Evolutionary conservation across 2,113 vertebrate genomes (phyloP).

Genomic region (Ceuthmochares aereus): DNA sequence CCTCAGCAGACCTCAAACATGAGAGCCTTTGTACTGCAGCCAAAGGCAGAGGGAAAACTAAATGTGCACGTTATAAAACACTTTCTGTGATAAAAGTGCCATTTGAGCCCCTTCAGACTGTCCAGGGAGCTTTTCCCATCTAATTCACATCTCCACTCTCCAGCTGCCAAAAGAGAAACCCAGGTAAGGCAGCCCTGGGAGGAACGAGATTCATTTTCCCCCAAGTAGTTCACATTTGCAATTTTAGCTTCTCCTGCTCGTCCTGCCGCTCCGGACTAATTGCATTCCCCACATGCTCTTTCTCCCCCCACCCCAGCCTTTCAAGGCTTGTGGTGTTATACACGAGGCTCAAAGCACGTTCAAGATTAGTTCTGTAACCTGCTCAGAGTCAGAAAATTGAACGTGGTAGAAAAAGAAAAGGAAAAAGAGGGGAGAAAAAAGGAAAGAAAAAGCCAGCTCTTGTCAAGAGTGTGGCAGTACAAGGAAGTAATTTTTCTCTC

Average conservation of each 20-base stretch:
- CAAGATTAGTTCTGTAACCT: conserved; percentile 58
- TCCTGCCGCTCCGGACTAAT: background rate
- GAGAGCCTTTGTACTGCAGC: background rate
- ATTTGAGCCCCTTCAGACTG: background rate
- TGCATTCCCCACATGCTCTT: background rate
- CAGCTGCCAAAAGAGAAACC: background rate
- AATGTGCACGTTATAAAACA: background rate
- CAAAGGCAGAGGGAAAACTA: background rate
- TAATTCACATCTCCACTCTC: background rate
- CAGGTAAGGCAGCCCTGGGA: background rate
- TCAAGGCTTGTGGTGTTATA: background rate
- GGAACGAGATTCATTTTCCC: accelerated
- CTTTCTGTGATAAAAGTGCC: background rate
- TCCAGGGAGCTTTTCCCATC: background rate
- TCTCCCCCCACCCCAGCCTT: background rate
- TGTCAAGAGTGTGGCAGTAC: conserved; percentile 34
- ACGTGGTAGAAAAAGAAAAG: background rate
- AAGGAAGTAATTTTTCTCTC: conserved; percentile 71
- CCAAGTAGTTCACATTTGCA: background rate
- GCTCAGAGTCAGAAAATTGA: conserved; percentile 43
- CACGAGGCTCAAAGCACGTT: background rate
- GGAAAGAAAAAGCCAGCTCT: background rate
- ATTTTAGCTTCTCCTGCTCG: background rate
- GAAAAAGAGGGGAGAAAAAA: too few relatives aligned
- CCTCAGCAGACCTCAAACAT: background rate